Evolutionary conservation across 2,113 vertebrate species (phyloP).

Genomic region (Atractosteus spatula): DNA sequence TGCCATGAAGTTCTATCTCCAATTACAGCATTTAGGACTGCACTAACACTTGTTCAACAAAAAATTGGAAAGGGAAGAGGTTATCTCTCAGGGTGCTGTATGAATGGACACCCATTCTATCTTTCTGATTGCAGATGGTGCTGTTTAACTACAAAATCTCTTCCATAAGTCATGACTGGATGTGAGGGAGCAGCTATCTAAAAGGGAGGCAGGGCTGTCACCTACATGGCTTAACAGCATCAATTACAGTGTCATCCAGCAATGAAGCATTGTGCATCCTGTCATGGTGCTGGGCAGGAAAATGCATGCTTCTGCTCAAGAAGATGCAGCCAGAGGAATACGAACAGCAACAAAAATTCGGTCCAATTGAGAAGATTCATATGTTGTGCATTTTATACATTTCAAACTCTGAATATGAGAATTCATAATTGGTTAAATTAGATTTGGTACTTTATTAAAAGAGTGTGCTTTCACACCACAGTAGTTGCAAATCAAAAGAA

Average conservation of each 20-base stretch:
- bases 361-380: too few species aligned
- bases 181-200: background rate
- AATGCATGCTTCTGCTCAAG: background rate
- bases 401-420: too few species aligned
- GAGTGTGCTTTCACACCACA: too few species aligned
- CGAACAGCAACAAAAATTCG: background rate
- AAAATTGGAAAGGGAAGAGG: background rate
- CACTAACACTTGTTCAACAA: too few species aligned
- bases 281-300: background rate
- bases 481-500: too few species aligned
- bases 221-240: slow-evolving; percentile 5
- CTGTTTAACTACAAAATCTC: background rate
- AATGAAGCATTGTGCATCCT: background rate
- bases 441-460: too few species aligned
- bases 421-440: too few species aligned
- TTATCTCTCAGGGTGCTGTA: background rate
- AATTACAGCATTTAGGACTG: too few species aligned
- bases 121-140: background rate
- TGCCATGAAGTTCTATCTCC: too few species aligned
- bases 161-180: background rate
- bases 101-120: background rate
- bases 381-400: too few species aligned
- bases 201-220: slow-evolving; percentile 7
- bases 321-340: background rate
- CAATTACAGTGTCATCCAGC: background rate